Percentiles rank a stretch among this genome's conserved stretches.
Evolutionary conservation across 2,797 vertebrate species (phyloP).

Genomic region (Acanthopagrus latus): DNA sequence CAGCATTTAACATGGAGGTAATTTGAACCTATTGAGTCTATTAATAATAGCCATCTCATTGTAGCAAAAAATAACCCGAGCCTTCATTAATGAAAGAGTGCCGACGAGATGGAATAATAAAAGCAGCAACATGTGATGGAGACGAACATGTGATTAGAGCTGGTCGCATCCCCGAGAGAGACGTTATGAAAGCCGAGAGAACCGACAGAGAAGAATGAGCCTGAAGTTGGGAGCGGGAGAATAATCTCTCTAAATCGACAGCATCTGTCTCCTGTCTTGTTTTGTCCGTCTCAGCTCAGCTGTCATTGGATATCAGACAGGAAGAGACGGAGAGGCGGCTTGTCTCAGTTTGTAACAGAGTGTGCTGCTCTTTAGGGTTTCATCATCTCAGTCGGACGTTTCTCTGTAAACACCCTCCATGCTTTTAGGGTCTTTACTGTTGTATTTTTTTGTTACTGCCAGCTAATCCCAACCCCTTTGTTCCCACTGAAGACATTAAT

Average conservation of each 20-base stretch:
- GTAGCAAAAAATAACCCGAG: constrained; percentile 50
- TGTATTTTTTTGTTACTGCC: neutral
- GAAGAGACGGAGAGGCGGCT: constrained; percentile 55
- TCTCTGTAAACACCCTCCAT: constrained; percentile 14
- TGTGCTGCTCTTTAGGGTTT: constrained; percentile 43
- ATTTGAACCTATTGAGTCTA: constrained; percentile 51
- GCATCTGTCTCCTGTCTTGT: constrained; percentile 65
- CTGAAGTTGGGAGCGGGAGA: constrained; percentile 23
- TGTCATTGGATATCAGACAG: constrained; percentile 66
- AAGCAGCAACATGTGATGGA: neutral
- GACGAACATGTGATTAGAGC: constrained; percentile 2
- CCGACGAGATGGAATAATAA: neutral
- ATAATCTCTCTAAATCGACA: constrained; percentile 62
- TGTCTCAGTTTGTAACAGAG: constrained; percentile 19
- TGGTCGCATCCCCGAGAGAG: neutral
- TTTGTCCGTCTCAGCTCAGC: constrained; percentile 68
- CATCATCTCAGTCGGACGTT: constrained; percentile 27
- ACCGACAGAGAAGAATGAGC: constrained; percentile 20
- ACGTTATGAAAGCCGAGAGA: constrained; percentile 9
- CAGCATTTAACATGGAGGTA: constrained; percentile 45
- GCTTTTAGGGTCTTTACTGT: neutral
- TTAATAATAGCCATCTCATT: constrained; percentile 46
- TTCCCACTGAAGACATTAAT: neutral
- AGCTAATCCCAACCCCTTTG: neutral
- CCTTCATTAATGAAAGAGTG: constrained; percentile 16